Conservation (phyloP, 2,888 invertebrate species). For the Argyra leucocephala region DNA sequence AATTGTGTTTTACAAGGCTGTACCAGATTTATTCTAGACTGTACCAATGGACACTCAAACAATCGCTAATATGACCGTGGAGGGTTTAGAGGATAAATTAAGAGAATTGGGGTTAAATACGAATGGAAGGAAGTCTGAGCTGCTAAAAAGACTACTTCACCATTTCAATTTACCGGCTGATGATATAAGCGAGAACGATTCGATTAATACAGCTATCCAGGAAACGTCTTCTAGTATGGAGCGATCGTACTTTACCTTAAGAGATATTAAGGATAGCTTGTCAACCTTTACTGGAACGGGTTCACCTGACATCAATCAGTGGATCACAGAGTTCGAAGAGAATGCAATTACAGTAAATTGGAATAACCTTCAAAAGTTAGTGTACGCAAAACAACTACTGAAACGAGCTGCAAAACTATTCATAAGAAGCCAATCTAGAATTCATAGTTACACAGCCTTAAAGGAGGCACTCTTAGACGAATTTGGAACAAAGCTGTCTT, state of each 20-base stretch:
- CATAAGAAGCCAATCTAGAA: background rate
- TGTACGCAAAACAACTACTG: constrained; percentile 9
- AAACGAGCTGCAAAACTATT: constrained; percentile 3
- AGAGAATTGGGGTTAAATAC: constrained; percentile 14
- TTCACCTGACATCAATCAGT: background rate
- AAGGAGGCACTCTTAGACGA: too few relatives aligned
- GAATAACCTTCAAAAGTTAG: constrained; percentile 9
- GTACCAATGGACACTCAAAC: too few relatives aligned
- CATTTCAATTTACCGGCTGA: too few relatives aligned
- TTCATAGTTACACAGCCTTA: too few relatives aligned
- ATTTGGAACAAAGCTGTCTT: background rate
- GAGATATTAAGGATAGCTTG: too few relatives aligned
- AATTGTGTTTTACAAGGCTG: too few relatives aligned
- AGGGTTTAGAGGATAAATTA: constrained; percentile 13
- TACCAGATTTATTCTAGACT: too few relatives aligned
- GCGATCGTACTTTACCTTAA: too few relatives aligned
- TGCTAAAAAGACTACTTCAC: constrained; percentile 14
- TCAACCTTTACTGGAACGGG: too few relatives aligned
- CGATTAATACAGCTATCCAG: too few relatives aligned
- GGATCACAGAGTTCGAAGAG: background rate
- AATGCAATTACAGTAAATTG: background rate
- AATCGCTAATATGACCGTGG: constrained; percentile 14
- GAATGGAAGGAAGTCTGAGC: constrained; percentile 13
- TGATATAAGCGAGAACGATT: too few relatives aligned
- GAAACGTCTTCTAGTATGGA: too few relatives aligned